Conservation (phyloP, 64 coral and sea anemone genomes). For the Catalaphyllia jardinei region DNA sequence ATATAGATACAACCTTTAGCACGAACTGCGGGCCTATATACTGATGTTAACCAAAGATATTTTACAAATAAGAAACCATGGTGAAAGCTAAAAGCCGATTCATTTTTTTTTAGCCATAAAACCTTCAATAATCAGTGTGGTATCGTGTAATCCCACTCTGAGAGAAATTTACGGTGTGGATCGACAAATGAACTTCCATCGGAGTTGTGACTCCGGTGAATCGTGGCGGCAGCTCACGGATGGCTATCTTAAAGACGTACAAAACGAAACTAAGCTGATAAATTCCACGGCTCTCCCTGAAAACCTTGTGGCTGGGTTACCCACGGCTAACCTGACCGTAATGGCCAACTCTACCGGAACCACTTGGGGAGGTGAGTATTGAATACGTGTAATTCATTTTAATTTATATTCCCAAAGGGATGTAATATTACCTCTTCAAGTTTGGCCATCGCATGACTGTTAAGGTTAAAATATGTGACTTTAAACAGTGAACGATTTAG, state of each 20-base stretch:
- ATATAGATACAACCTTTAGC: neutral
- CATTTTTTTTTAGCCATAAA: conserved; percentile 38
- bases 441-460: too few relatives aligned
- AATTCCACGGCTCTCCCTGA: conserved; percentile 42
- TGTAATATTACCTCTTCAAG: too few relatives aligned
- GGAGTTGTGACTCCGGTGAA: conserved; percentile 46
- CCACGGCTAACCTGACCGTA: conserved; percentile 37
- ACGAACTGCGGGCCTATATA: neutral
- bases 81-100: neutral
- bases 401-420: too few relatives aligned
- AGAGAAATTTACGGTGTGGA: conserved; percentile 58
- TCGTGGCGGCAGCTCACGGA: conserved; percentile 64
- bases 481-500: too few relatives aligned
- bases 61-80: too few relatives aligned
- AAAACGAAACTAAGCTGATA: neutral
- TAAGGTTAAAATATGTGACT: too few relatives aligned
- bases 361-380: conserved; percentile 50
- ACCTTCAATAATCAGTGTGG: conserved; percentile 33
- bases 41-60: too few relatives aligned
- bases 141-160: conserved; percentile 6
- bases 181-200: conserved; percentile 62
- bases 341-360: conserved; percentile 19
- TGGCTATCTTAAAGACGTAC: conserved; percentile 5
- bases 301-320: conserved; percentile 42
- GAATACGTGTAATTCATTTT: too few relatives aligned